A percentile compares a stretch with the other conserved stretches of the same genome.
Evolutionary conservation across 2,113 vertebrate genomes (phyloP).

Genomic region (Bos javanicus): DNA sequence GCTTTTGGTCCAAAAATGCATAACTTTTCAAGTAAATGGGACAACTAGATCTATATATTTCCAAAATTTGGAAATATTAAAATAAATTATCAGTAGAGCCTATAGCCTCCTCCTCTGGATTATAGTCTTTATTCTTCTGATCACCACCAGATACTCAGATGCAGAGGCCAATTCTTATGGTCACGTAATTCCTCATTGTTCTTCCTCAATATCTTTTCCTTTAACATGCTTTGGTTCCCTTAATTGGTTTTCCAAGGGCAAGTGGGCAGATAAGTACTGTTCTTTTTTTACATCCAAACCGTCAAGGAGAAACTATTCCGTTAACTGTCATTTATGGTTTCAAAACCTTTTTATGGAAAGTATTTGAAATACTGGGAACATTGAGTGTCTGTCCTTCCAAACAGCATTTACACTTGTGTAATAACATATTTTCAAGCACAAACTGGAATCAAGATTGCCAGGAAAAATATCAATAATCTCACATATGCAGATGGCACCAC

Average conservation of each 20-base stretch:
- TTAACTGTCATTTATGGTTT: background rate
- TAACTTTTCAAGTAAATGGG: background rate
- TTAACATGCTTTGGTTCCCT: background rate
- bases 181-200: background rate
- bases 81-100: background rate
- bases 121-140: background rate
- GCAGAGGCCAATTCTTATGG: background rate
- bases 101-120: background rate
- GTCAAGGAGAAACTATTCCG: background rate
- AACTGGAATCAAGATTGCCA: background rate
- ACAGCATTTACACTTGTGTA: background rate
- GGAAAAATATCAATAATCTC: background rate
- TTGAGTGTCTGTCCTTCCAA: background rate
- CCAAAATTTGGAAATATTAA: background rate
- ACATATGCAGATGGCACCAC: background rate
- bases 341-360: background rate
- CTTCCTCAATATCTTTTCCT: background rate
- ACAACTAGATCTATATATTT: background rate
- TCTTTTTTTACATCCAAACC: background rate
- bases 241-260: background rate
- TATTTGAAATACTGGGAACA: background rate
- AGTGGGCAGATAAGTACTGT: background rate
- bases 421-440: background rate
- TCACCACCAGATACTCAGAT: background rate
- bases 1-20: background rate